Evolutionary conservation across 2,888 invertebrate species (phyloP), one percentile per base, ranked within the genome.

Genomic region (Neelides folsomi): DNA sequence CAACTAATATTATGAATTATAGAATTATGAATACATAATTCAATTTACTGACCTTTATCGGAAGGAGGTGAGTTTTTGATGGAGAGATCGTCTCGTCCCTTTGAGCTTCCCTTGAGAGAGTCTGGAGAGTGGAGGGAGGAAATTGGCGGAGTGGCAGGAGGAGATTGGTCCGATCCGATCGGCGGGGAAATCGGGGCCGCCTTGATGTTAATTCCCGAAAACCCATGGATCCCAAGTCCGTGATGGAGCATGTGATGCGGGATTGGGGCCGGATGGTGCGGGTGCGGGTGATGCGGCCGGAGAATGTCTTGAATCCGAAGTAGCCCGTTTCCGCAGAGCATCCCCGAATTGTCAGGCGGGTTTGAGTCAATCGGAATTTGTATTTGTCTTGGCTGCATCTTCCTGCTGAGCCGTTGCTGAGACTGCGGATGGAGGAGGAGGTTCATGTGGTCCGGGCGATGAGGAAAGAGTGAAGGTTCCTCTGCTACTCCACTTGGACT

Each of bases 301-400:
- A 64, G 54, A 49, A 64, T 64, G 49, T 64, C 64, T 56, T 64
- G 64, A 44, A 64, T 64, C 51, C 64, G 39, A 34, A 64, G 47
- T 35, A 64, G 53, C 51, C 62, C 62, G 50, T 60, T 62, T 13
- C 58, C 59, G 55, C 60, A 61, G 27, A 27, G 27, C 60, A 62
- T 57, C 45, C 40, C 50, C 47, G 42, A 48, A 15, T 15, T 19
- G 27, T 40, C 40, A 4, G 27, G 20, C 40, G 55, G 53, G 37
- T 60, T 57, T 44, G 56, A 53, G 49, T 61, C 57, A 36, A 57
- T 46, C 7, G 13, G 43, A 6, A n/a, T 18, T 10, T 19, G 43
- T 3, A 19, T 18, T 19, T 43, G 16, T 18, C 43, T 18, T 13
- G 43, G 46, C 35, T 45, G 46, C 46, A 45, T 45, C 12, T 45